A percentile compares a stretch with the other conserved stretches of the same genome.
Conservation (phyloP, 2,888 invertebrate species). For the Portevinia maculata region DNA sequence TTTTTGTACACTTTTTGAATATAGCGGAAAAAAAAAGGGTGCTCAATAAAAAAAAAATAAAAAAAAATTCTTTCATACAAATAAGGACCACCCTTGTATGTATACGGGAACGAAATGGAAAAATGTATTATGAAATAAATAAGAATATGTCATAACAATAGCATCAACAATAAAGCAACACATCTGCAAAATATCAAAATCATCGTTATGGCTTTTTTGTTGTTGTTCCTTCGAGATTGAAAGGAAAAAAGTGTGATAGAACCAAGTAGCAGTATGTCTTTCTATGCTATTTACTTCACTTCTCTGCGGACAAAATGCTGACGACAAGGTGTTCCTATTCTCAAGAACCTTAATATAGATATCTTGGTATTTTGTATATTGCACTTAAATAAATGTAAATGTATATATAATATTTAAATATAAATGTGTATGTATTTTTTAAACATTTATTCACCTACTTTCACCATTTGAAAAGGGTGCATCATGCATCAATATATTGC, state of each 20-base stretch:
- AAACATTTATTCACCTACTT: too few species aligned
- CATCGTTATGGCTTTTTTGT: constrained; percentile 22
- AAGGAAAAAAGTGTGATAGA: not conserved
- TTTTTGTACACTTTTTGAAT: too few species aligned
- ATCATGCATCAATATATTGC: too few species aligned
- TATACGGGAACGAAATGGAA: too few species aligned
- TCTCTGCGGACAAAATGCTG: constrained; percentile 15
- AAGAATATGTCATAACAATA: constrained; percentile 23
- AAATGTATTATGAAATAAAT: not conserved
- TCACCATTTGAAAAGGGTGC: too few species aligned
- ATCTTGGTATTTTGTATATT: not conserved
- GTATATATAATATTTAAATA: too few species aligned
- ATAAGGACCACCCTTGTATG: too few species aligned
- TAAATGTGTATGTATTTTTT: too few species aligned
- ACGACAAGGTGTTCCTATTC: constrained; percentile 30
- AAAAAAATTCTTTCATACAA: too few species aligned
- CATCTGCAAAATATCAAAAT: constrained; percentile 24
- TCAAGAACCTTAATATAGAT: constrained; percentile 29
- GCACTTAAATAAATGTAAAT: too few species aligned
- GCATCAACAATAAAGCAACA: constrained; percentile 3
- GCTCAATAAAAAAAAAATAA: too few species aligned
- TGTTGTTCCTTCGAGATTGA: constrained; percentile 16
- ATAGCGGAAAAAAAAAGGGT: too few species aligned
- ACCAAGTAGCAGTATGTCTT: constrained; percentile 17
- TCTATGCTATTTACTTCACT: constrained; percentile 11